Conservation (phyloP, 2,888 invertebrate species). For the Criorhina ranunculi region DNA sequence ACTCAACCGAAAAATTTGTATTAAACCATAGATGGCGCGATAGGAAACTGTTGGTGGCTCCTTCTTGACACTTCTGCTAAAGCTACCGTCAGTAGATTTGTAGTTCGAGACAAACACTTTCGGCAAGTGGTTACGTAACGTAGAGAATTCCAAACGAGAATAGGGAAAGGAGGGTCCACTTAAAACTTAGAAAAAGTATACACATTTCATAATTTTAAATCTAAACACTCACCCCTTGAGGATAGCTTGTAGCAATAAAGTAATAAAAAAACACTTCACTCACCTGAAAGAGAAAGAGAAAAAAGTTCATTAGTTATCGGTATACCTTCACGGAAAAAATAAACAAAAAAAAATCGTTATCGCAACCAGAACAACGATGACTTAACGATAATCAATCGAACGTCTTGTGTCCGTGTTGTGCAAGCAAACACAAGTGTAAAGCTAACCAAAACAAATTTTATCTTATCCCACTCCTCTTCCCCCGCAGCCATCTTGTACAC, state of each 20-base stretch:
- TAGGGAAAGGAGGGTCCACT: neutral
- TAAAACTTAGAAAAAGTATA: neutral
- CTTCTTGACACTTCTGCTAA: too few species aligned
- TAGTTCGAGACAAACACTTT: too few species aligned
- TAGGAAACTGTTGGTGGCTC: too few species aligned
- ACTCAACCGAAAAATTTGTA: too few species aligned
- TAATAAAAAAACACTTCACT: constrained; percentile 37
- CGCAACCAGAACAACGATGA: constrained; percentile 31
- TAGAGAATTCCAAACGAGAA: too few species aligned
- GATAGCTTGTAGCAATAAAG: neutral
- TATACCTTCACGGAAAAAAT: constrained; percentile 32
- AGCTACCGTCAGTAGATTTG: too few species aligned
- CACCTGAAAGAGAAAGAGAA: constrained; percentile 53
- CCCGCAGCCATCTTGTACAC: constrained; percentile 15
- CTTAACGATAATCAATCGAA: constrained; percentile 42
- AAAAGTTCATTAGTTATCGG: constrained; percentile 23
- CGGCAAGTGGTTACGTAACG: too few species aligned
- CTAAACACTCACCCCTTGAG: constrained; percentile 30
- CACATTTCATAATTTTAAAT: too few species aligned
- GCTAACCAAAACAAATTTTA: constrained; percentile 20
- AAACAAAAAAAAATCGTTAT: constrained; percentile 37
- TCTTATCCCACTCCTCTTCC: constrained; percentile 11
- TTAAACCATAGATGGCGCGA: too few species aligned
- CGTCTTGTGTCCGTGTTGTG: constrained; percentile 5
- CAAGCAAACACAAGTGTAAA: constrained; percentile 26